These are phyloP conservation scores for Tachina grossa DNA, from an alignment of 2,888 invertebrate genomes.

Conservation along the genomic window DNA sequence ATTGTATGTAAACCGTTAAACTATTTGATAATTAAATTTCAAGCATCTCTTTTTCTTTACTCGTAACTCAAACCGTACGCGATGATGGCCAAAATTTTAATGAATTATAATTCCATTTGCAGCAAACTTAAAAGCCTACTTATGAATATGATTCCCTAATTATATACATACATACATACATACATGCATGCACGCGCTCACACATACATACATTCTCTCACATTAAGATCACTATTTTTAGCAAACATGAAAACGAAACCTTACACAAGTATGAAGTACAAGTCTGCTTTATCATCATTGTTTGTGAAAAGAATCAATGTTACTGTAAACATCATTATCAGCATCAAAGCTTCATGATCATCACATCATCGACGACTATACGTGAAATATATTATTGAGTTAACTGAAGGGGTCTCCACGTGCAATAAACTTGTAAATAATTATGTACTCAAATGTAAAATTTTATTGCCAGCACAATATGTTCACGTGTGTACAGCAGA, in stretches of 20 bases:
- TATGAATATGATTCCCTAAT: slow-evolving; percentile 43
- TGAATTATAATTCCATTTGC: slow-evolving; percentile 73
- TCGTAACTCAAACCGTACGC: slow-evolving; percentile 73
- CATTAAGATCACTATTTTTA: not conserved
- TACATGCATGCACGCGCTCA: not conserved
- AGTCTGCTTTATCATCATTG: slow-evolving; percentile 1
- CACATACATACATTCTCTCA: no score
- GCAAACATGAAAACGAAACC: slow-evolving; percentile 19
- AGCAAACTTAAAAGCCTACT: slow-evolving; percentile 33
- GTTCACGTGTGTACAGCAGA: no score
- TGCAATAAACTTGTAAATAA: no score
- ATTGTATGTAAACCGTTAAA: slow-evolving; percentile 47
- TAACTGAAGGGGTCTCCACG: not conserved
- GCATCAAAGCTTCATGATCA: not conserved
- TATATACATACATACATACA: not conserved
- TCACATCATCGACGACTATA: not conserved
- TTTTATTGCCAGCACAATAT: no score
- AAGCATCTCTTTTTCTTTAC: slow-evolving; percentile 3
- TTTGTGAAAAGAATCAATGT: not conserved
- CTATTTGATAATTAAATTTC: not conserved
- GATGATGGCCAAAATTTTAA: slow-evolving; percentile 75
- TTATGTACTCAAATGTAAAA: no score
- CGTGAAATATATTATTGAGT: not conserved
- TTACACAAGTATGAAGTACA: not conserved
- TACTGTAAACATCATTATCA: not conserved